These are phyloP conservation scores for Lathronympha strigana DNA, from an alignment of 2,888 invertebrate species.

Conservation along the genomic window DNA sequence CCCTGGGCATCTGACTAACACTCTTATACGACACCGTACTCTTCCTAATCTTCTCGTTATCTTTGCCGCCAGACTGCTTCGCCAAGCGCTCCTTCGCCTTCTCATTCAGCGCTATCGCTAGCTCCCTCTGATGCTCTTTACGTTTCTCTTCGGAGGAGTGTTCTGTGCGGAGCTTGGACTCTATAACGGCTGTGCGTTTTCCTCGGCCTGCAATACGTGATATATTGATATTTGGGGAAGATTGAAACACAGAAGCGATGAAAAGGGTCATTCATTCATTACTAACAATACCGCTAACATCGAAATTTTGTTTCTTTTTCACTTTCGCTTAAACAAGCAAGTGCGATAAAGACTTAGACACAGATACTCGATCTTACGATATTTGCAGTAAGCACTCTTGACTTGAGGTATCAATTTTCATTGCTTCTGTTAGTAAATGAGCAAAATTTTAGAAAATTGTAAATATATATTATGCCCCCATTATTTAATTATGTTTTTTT, in stretches of 20 bases:
- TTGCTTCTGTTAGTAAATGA: no score
- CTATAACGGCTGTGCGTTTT: conserved; percentile 95
- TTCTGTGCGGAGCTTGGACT: conserved; percentile 96
- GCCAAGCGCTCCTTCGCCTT: conserved; percentile 96
- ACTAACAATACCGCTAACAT: not conserved
- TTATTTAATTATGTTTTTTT: no score
- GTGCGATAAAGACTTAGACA: no score
- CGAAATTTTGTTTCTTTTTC: no score
- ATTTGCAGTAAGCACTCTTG: no score
- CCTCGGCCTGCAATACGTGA: conserved; percentile 82
- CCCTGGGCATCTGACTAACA: conserved; percentile 95
- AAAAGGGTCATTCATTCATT: not conserved
- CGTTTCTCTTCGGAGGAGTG: conserved; percentile 98
- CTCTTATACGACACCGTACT: conserved; percentile 98
- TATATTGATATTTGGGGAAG: not conserved
- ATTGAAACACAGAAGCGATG: not conserved
- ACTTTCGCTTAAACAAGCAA: no score
- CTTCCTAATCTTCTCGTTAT: conserved; percentile 95
- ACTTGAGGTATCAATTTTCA: no score
- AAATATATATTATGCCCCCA: no score
- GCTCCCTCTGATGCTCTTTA: conserved; percentile 97
- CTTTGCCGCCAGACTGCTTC: conserved; percentile 93
- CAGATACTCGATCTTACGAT: no score
- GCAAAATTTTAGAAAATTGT: no score
- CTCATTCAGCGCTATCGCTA: conserved; percentile 95